Evolutionary conservation across 2,113 vertebrate species (phyloP).

Genomic region (Tichodroma muraria): DNA sequence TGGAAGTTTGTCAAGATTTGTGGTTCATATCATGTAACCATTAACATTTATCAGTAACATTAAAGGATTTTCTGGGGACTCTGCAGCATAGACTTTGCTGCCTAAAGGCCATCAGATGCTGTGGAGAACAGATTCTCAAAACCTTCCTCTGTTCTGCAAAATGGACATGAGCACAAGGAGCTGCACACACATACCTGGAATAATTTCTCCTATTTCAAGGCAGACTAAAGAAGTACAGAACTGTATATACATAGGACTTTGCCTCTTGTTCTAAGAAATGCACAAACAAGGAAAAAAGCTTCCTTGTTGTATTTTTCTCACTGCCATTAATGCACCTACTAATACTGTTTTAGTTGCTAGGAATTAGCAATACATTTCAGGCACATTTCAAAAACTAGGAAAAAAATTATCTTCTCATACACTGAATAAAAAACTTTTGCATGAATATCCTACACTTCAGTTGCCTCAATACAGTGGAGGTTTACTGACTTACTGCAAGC

Average conservation of each 20-base stretch:
- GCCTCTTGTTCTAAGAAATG: background rate
- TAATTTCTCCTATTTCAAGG: background rate
- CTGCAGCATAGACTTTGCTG: background rate
- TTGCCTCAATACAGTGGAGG: slow-evolving; percentile 26
- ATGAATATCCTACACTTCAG: slow-evolving; percentile 29
- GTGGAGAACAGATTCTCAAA: background rate
- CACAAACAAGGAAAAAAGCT: background rate
- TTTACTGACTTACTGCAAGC: slow-evolving; percentile 64
- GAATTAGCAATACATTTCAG: slow-evolving; percentile 29
- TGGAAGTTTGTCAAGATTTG: background rate
- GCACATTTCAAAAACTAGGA: slow-evolving; percentile 7
- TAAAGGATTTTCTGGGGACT: background rate
- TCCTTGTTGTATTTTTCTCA: background rate
- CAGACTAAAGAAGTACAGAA: background rate
- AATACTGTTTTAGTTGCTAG: background rate
- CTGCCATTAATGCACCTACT: background rate
- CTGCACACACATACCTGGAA: background rate
- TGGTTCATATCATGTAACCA: background rate
- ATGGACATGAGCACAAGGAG: background rate
- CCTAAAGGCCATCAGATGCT: background rate
- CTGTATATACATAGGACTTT: background rate
- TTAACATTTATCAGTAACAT: background rate
- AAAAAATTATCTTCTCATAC: slow-evolving; percentile 5
- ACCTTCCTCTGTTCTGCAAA: background rate
- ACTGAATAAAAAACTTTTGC: slow-evolving; percentile 53